A percentile compares a stretch with the other conserved stretches of the same genome.
Conservation (phyloP, 2,888 invertebrate species). For the Eueremaeus valkanovi region DNA sequence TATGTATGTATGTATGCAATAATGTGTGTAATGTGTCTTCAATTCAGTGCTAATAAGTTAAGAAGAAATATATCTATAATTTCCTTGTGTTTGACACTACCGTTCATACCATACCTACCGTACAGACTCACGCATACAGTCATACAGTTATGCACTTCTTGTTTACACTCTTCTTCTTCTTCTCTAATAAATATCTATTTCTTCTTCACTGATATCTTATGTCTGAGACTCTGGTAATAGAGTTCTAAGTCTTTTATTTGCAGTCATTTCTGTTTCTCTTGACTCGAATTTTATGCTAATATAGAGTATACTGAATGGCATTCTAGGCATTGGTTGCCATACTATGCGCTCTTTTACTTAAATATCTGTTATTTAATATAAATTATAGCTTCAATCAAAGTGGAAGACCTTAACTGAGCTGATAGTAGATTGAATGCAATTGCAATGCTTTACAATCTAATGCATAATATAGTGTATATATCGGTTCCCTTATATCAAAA, state of each 20-base stretch:
- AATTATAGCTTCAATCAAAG: conserved; percentile 22
- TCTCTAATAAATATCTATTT: not conserved
- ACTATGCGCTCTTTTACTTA: not conserved
- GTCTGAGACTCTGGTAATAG: not conserved
- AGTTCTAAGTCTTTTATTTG: not conserved
- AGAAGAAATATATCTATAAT: not conserved
- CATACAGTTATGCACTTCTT: not conserved
- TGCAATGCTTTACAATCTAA: too few species aligned
- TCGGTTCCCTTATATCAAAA: conserved; percentile 25
- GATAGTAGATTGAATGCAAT: not conserved
- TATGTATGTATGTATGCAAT: not conserved
- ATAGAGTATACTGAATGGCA: not conserved
- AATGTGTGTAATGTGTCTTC: not conserved
- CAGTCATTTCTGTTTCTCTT: not conserved
- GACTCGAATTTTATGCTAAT: not conserved
- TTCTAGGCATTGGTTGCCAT: not conserved
- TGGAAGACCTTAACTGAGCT: conserved; percentile 10
- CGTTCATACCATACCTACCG: too few species aligned
- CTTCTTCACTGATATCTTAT: too few species aligned
- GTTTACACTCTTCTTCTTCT: not conserved
- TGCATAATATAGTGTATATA: not conserved
- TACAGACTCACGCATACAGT: too few species aligned
- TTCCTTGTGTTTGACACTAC: not conserved
- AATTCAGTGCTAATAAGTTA: not conserved
- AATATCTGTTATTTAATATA: not conserved